Evolutionary conservation across 35 echinoderm and acorn worm species (phyloP).

Genomic region (Apostichopus japonicus): DNA sequence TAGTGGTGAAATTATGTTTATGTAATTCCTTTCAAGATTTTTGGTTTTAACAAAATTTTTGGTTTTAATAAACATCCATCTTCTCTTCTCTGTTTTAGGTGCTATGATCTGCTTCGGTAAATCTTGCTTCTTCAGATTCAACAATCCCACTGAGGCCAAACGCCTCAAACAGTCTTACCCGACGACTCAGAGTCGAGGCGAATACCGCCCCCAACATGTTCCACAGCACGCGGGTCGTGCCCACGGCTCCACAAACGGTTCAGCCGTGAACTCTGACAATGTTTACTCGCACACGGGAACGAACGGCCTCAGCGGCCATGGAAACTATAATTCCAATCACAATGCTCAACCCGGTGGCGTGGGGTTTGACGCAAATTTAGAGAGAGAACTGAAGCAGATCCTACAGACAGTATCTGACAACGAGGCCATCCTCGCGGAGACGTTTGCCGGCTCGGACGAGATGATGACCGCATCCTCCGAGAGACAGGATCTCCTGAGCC

Average conservation of each 20-base stretch:
- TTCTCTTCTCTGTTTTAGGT: constrained; percentile 65
- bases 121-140: constrained; percentile 88
- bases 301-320: constrained; percentile 44
- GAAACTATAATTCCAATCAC: constrained; percentile 61
- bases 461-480: constrained; percentile 22
- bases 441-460: constrained; percentile 68
- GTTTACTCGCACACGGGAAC: not conserved
- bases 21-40: no score
- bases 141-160: constrained; percentile 86
- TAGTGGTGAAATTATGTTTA: no score
- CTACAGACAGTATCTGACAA: constrained; percentile 76
- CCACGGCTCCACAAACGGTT: not conserved
- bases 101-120: constrained; percentile 98
- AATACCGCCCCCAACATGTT: constrained; percentile 24
- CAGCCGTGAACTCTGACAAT: no score
- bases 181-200: constrained; percentile 47
- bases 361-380: constrained; percentile 67
- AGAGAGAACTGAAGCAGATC: constrained; percentile 86
- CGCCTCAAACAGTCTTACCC: constrained; percentile 56
- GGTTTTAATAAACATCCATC: no score
- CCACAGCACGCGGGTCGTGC: not conserved
- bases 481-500: constrained; percentile 57
- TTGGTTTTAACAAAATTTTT: no score
- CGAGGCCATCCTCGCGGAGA: constrained; percentile 69
- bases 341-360: constrained; percentile 55